Base-by-base conservation (phyloP, 1,140 invertebrate genomes). In the Drosophila kikkawai region DNA sequence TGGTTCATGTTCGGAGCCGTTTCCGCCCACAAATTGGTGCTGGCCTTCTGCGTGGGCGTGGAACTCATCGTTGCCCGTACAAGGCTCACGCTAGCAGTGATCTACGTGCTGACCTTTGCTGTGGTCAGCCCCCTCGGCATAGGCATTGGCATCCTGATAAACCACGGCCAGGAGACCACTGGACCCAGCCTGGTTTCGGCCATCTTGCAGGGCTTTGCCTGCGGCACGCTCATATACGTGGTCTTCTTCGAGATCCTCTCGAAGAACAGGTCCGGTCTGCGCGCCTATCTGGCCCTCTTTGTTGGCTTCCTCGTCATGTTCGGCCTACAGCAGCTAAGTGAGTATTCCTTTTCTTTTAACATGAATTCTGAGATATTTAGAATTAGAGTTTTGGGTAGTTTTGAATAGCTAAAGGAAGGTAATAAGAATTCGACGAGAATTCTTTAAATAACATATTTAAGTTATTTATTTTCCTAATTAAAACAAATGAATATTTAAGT, bases 201-300 rank as follows among this genome's bases (percentile, higher is more conserved):
- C 5, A 94, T 97, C 5, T 93, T 98, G 0, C 97, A 98, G 85
- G 97, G 97, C 9, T 95, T 98, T 93, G 97, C 97, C 0, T 96
- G 96, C 45, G 97, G 97, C 19, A 98, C 97, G 0, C 94, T 98
- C 12, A 94, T 98, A 0, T 98, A 98, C 91, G 97, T 98, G 39
- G 97, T 98, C 3, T 98, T 98, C 94, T 98, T 98, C 91, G 97
- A 98, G 93, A 97, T 98, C 32, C 94, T 98, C 53, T 96, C 96
- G 41, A 94, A 96, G 60, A 96, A 97, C 85, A 94, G 96, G 44
- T 95, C 95, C 22, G 96, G 97, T 5, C 93, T 97, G 22, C 86
- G 95, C 3, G 96, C 97, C 82, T 94, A 96, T 64, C 60, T 95
- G 4, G 95, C 96, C 4, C 95, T 97, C 32, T 88, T 97, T 34